Evolutionary conservation across 2,113 vertebrate genomes (phyloP).

Genomic region (Dicrurus megarhynchus): DNA sequence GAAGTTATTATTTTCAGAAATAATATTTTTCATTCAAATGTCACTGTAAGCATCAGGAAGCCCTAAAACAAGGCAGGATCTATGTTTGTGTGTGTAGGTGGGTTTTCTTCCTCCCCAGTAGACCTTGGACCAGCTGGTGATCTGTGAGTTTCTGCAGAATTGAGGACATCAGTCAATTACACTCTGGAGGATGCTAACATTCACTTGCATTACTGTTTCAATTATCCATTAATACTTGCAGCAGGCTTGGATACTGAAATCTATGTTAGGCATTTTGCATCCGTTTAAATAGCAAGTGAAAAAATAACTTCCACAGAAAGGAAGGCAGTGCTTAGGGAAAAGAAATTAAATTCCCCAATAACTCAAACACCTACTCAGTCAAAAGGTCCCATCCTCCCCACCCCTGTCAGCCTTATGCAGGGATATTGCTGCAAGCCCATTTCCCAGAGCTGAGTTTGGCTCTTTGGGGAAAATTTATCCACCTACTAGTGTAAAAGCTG

Average conservation of each 20-base stretch:
- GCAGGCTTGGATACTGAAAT: not conserved
- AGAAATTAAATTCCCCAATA: not conserved
- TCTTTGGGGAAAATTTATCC: not conserved
- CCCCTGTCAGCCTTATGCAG: not conserved
- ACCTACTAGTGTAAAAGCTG: not conserved
- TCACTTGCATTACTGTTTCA: not conserved
- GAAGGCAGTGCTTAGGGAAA: not conserved
- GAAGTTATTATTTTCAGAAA: conserved; percentile 30
- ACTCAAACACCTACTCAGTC: not conserved
- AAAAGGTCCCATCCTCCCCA: not conserved
- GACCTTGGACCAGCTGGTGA: not conserved
- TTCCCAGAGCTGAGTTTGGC: not conserved
- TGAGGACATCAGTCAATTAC: not conserved
- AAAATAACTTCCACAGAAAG: not conserved
- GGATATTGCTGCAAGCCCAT: not conserved
- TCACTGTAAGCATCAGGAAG: not conserved
- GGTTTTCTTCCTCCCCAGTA: not conserved
- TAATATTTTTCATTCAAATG: conserved; percentile 36
- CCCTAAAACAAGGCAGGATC: not conserved
- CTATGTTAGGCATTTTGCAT: not conserved
- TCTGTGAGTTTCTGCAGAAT: not conserved
- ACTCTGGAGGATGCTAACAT: not conserved
- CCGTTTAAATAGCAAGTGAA: not conserved
- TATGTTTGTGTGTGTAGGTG: not conserved
- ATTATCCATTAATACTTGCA: not conserved